Evolutionary conservation across 2,888 invertebrate genomes (phyloP).

Genomic region (Micoletzkya japonica): DNA sequence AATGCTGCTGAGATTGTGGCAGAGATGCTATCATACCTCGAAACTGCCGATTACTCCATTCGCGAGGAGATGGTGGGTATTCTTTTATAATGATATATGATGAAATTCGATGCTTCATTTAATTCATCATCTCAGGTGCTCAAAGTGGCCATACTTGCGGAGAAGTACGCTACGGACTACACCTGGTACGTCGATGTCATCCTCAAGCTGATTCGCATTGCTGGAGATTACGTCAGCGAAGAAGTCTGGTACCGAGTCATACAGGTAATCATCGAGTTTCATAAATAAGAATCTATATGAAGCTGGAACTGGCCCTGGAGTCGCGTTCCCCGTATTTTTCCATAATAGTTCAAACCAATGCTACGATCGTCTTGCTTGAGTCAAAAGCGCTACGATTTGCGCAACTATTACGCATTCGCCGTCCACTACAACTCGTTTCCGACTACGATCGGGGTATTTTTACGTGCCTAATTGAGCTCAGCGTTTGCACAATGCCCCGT

Average conservation of each 20-base stretch:
- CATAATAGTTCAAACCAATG: too few species aligned
- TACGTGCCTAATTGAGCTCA: too few species aligned
- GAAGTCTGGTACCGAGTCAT: slow-evolving; percentile 99
- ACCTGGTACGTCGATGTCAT: slow-evolving; percentile 95
- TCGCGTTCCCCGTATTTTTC: too few species aligned
- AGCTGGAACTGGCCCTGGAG: too few species aligned
- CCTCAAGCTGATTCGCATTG: slow-evolving; percentile 95
- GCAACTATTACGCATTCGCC: too few species aligned
- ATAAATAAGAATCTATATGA: background rate
- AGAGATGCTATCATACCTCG: slow-evolving; percentile 97
- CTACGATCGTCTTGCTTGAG: too few species aligned
- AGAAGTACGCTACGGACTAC: slow-evolving; percentile 98
- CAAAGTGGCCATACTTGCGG: slow-evolving; percentile 97
- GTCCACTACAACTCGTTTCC: too few species aligned
- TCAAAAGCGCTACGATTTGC: too few species aligned
- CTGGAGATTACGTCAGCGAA: slow-evolving; percentile 98
- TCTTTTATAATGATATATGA: too few species aligned
- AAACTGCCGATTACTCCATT: slow-evolving; percentile 98
- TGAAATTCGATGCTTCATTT: background rate
- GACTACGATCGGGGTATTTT: too few species aligned
- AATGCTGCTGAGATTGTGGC: slow-evolving; percentile 99
- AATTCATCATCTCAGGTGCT: slow-evolving; percentile 71
- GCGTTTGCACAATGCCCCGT: too few species aligned
- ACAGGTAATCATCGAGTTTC: slow-evolving; percentile 44
- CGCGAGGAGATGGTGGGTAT: slow-evolving; percentile 90